phyloP scores from a whole-genome alignment of 1,140 invertebrate genomes.

The Drosophila guanche region DNA sequence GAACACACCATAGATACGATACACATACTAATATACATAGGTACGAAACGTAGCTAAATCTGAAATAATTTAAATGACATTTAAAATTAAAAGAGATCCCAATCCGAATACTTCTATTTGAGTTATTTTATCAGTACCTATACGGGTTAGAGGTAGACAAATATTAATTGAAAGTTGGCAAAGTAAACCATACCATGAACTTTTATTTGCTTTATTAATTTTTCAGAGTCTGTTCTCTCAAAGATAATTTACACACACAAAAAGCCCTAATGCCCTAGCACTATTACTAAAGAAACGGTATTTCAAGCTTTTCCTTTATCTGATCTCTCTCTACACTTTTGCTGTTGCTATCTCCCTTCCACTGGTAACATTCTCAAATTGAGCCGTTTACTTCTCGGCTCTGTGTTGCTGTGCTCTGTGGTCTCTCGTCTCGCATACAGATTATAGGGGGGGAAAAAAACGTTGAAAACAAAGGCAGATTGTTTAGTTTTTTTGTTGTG shows the following conservation, averaged over 20 bases:
- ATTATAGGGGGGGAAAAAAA: constrained; percentile 1
- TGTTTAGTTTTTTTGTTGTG: constrained; percentile 43
- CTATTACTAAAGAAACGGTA: too few species aligned
- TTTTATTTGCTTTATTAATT: too few species aligned
- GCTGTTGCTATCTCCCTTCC: neutral
- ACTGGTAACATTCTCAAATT: constrained; percentile 19
- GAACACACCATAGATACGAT: constrained; percentile 51
- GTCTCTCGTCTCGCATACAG: constrained; percentile 5
- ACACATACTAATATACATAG: constrained; percentile 18
- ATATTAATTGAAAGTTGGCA: too few species aligned
- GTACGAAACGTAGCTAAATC: constrained; percentile 21
- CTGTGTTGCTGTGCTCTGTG: too few species aligned
- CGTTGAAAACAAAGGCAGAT: constrained; percentile 29
- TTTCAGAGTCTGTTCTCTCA: too few species aligned
- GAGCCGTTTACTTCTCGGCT: neutral
- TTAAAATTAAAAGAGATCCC: constrained; percentile 11
- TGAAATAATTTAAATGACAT: constrained; percentile 67
- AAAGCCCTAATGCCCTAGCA: too few species aligned
- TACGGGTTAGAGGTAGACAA: too few species aligned
- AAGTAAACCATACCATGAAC: too few species aligned
- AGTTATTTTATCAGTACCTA: too few species aligned
- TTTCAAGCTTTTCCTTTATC: too few species aligned
- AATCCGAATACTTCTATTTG: too few species aligned
- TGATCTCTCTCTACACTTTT: neutral
- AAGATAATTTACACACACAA: too few species aligned